phyloP scores from a whole-genome alignment of 2,888 invertebrate species.

The Oscheius myriophilus region DNA sequence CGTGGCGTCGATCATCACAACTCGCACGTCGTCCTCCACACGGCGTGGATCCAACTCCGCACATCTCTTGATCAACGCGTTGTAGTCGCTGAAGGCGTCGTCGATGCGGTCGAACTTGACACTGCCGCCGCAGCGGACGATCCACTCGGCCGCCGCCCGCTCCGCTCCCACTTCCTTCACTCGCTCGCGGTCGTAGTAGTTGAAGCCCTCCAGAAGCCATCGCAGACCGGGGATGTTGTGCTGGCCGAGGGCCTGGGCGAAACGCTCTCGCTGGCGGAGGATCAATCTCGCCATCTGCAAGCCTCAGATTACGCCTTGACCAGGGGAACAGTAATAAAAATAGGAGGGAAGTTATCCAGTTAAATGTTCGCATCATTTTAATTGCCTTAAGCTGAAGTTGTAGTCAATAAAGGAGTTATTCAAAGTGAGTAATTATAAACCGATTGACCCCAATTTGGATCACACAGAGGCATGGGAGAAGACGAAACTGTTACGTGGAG shows the following conservation, averaged over 20 bases:
- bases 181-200: constrained; percentile 58
- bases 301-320: too few species aligned
- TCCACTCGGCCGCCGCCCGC: constrained; percentile 92
- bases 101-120: constrained; percentile 48
- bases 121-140: constrained; percentile 82
- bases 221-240: constrained; percentile 62
- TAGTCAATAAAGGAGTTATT: too few species aligned
- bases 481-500: too few species aligned
- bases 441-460: too few species aligned
- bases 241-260: constrained; percentile 48
- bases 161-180: constrained; percentile 81
- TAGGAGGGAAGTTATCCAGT: too few species aligned
- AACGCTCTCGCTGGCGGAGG: constrained; percentile 38
- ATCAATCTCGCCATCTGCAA: constrained; percentile 18
- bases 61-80: constrained; percentile 51
- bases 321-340: too few species aligned
- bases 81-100: constrained; percentile 59
- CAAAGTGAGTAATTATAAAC: too few species aligned
- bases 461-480: too few species aligned
- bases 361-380: too few species aligned
- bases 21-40: constrained; percentile 48
- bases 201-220: constrained; percentile 65
- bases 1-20: constrained; percentile 49
- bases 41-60: constrained; percentile 60
- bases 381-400: too few species aligned